These are phyloP conservation scores for Branchinecta sandiegonensis DNA, from an alignment of 2,888 invertebrate species.

Conservation along the genomic window DNA sequence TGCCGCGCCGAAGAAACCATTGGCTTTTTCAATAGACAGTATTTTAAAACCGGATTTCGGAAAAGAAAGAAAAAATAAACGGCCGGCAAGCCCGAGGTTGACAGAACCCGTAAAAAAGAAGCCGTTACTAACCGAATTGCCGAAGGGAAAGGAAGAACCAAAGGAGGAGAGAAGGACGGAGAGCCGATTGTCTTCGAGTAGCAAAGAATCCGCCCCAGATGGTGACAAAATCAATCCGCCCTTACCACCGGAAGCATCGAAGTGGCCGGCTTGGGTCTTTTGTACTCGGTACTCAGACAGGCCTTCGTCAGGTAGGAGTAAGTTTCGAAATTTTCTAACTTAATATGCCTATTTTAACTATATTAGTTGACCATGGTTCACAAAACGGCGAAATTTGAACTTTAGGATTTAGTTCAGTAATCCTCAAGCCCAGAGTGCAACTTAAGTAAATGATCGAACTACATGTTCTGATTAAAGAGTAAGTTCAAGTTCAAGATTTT, in stretches of 20 bases:
- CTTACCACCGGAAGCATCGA: not conserved
- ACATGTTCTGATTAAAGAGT: too few relatives aligned
- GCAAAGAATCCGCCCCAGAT: slow-evolving; percentile 12
- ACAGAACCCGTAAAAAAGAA: not conserved
- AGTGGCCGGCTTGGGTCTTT: slow-evolving; percentile 24
- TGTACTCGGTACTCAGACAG: slow-evolving; percentile 24
- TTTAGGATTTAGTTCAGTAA: too few relatives aligned
- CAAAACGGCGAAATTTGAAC: too few relatives aligned
- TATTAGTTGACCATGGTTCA: too few relatives aligned
- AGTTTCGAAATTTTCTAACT: not conserved
- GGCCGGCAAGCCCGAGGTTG: not conserved
- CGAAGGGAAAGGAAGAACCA: not conserved
- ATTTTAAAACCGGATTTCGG: slow-evolving; percentile 24
- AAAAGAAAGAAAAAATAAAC: not conserved
- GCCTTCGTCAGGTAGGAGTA: slow-evolving; percentile 23
- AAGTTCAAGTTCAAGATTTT: too few relatives aligned
- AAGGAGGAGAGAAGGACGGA: slow-evolving; percentile 4
- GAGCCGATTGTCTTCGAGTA: slow-evolving; percentile 12
- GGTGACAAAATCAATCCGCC: slow-evolving; percentile 1
- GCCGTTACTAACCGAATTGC: not conserved
- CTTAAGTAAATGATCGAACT: too few relatives aligned
- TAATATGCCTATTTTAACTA: too few relatives aligned
- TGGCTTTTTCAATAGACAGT: slow-evolving; percentile 23
- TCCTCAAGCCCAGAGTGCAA: too few relatives aligned
- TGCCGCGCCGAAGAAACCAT: slow-evolving; percentile 4